Evolutionary conservation across 2,113 vertebrate species (phyloP), one percentile per base, ranked within the genome.

Genomic region (Apaloderma vittatum): DNA sequence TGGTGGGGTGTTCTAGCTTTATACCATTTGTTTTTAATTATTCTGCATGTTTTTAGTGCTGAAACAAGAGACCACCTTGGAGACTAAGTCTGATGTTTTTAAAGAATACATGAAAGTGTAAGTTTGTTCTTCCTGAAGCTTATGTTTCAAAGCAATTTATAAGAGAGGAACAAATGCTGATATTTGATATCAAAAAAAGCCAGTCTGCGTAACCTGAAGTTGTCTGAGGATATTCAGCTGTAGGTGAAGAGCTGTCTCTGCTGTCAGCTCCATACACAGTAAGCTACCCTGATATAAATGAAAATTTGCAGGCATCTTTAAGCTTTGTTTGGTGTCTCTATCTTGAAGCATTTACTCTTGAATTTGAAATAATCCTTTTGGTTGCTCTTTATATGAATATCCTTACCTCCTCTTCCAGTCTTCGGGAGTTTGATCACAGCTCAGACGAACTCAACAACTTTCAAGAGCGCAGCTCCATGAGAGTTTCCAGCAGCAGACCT

Each of bases 11-110:
- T 74, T 88, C 32, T 36, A 70, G 79, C 66, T 87, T 77, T 62
- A 49, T 88, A 62, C 63, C 75, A 83, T 95, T 97, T 97, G 94
- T 68, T 97, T 97, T 97, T 82, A 91, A 96, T 97, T 95, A 93
- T 45, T 59, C 49, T 63, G 32, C 43, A 3, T 86, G 51, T 78
- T 94, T 88, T 61, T 54, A 87, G 61, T n/a, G 24, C 48, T 91
- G 79, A 86, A 93, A 86, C 15, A 55, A n/a, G 73, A 80, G 94
- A 96, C 94, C 92, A 88, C 95, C 94, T 95, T 81, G 59, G 94
- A 97, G 96, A 91, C 84, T 46, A 58, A 58, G 48, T 81, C 37
- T 89, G 19, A 71, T 78, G 48, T 61, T 95, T 86, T 93, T 48
- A 51, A 87, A 93, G 70, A 27, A 32, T 51, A 13, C 58, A 29